phyloP scores from a whole-genome alignment of 1,140 invertebrate genomes.

The Maconellicoccus hirsutus region DNA sequence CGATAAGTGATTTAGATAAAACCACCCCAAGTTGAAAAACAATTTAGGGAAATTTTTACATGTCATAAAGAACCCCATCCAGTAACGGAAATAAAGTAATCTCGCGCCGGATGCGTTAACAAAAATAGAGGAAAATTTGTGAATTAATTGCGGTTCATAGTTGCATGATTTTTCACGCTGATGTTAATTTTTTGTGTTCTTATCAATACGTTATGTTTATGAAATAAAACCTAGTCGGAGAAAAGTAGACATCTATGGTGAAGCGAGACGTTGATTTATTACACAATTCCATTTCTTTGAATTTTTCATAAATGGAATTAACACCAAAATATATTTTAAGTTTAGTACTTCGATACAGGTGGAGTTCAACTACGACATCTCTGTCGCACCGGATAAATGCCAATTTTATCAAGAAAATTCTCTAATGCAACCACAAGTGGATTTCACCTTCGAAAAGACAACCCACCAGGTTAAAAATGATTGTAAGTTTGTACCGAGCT shows the following conservation, averaged over 20 bases:
- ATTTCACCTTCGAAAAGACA: background rate
- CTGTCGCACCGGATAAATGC: background rate
- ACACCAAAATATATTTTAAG: background rate
- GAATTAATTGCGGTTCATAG: conserved; percentile 11
- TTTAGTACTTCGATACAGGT: background rate
- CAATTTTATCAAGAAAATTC: background rate
- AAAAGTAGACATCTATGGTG: no score
- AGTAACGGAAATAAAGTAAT: background rate
- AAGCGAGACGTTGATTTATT: no score
- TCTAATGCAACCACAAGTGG: background rate
- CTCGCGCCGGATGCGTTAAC: background rate
- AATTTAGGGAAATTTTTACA: conserved; percentile 6
- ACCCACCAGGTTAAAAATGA: background rate
- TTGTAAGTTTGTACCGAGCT: background rate
- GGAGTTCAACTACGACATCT: background rate
- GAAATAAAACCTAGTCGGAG: no score
- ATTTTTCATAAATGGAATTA: background rate
- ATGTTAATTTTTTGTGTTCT: background rate
- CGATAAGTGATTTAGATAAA: conserved; percentile 6
- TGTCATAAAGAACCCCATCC: background rate
- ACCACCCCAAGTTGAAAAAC: conserved; percentile 4
- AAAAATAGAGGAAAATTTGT: conserved; percentile 13
- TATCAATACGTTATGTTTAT: no score
- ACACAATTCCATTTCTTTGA: background rate
- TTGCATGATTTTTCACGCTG: background rate